Percentiles rank a stretch among this genome's conserved stretches.
phyloP scores from a whole-genome alignment of 2,113 vertebrate genomes.

The Platichthys stellatus region DNA sequence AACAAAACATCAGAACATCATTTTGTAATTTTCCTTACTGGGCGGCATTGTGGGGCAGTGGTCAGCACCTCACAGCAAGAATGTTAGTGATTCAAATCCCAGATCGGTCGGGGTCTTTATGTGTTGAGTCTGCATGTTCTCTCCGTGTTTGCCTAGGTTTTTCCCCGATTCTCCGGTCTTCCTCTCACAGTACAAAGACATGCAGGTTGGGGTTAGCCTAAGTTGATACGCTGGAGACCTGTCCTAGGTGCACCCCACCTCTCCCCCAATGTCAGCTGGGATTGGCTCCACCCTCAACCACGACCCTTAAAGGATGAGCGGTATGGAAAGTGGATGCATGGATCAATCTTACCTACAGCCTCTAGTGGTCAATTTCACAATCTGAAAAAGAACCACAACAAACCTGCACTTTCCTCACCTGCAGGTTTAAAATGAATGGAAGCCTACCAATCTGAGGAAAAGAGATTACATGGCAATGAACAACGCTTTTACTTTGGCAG shows the following conservation, averaged over 20 bases:
- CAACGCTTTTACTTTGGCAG: background rate
- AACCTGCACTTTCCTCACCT: background rate
- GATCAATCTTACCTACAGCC: background rate
- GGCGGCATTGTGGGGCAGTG: no score
- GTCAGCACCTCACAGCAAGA: no score
- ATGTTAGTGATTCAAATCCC: no score
- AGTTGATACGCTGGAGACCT: no score
- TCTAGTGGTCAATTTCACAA: conserved; percentile 10
- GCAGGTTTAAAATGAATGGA: background rate
- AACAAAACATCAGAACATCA: no score
- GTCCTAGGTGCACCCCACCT: background rate
- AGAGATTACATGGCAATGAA: conserved; percentile 19
- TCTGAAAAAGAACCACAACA: conserved; percentile 7
- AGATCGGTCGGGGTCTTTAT: no score
- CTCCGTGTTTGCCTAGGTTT: no score
- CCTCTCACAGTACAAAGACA: no score
- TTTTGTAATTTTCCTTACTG: no score
- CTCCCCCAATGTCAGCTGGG: background rate
- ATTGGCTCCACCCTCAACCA: background rate
- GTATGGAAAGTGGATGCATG: background rate
- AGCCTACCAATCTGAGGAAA: background rate
- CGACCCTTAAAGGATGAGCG: background rate
- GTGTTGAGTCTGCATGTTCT: no score
- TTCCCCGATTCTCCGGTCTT: no score
- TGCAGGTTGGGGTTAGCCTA: no score